These are phyloP conservation scores for Andrena haemorrhoa DNA, from an alignment of 2,888 invertebrate genomes.

Conservation along the genomic window DNA sequence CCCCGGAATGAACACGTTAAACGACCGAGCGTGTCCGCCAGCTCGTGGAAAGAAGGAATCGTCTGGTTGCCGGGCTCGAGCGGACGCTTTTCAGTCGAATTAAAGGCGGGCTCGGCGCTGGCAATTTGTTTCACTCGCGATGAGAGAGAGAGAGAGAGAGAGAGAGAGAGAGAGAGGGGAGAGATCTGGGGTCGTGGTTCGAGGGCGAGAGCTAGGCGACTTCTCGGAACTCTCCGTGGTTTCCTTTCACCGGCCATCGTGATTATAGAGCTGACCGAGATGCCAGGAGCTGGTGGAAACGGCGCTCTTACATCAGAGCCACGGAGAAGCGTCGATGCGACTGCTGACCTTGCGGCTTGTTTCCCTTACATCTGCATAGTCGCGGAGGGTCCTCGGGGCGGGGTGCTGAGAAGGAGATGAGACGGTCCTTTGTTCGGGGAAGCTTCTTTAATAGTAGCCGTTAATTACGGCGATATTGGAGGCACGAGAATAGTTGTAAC, in stretches of 20 bases:
- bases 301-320: not conserved
- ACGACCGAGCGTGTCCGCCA: too few relatives aligned
- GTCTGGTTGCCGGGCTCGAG: not conserved
- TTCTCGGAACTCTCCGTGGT: conserved; percentile 28
- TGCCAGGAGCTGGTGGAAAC: conserved; percentile 4
- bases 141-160: not conserved
- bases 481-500: too few relatives aligned
- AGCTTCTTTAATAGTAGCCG: conserved; percentile 1
- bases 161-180: not conserved
- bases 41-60: not conserved
- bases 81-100: conserved; percentile 15
- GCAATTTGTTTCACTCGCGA: conserved; percentile 24
- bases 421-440: conserved; percentile 1
- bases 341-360: conserved; percentile 32
- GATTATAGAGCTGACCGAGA: conserved; percentile 17
- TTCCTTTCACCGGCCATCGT: conserved; percentile 32
- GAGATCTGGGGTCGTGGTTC: not conserved
- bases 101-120: not conserved
- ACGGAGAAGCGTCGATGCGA: conserved; percentile 16
- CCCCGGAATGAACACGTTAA: not conserved
- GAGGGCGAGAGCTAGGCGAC: conserved; percentile 14
- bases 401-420: not conserved
- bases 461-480: conserved; percentile 22
- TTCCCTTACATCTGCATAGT: conserved; percentile 23
- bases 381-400: too few relatives aligned